These are phyloP conservation scores for Corbicula japonica DNA, from an alignment of 2,888 invertebrate genomes.

Conservation along the genomic window DNA sequence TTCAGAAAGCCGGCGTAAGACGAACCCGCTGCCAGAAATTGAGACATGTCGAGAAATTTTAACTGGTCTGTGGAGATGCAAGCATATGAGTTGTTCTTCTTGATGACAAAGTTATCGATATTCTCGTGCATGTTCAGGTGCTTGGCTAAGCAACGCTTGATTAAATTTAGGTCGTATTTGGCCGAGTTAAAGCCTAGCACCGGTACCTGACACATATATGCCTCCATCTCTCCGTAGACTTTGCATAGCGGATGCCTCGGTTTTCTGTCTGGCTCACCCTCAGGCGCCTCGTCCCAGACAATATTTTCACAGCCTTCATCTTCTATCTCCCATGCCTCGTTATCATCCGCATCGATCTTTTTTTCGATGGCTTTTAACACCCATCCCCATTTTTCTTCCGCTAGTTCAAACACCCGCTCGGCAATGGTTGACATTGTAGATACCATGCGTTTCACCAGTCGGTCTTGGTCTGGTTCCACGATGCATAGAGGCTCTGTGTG, in stretches of 20 bases:
- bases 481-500: conserved; percentile 35
- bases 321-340: too few species aligned
- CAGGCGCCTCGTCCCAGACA: neutral
- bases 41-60: conserved; percentile 50
- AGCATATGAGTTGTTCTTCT: conserved; percentile 35
- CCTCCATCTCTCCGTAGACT: conserved; percentile 23
- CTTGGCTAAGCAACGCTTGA: too few species aligned
- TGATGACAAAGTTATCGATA: conserved; percentile 19
- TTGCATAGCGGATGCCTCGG: conserved; percentile 20
- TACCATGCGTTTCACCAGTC: conserved; percentile 35
- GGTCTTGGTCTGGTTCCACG: conserved; percentile 31
- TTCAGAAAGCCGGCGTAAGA: conserved; percentile 54
- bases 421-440: conserved; percentile 27
- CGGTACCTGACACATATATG: too few species aligned
- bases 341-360: too few species aligned
- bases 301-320: neutral
- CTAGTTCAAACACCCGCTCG: conserved; percentile 15
- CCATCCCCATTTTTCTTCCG: conserved; percentile 39
- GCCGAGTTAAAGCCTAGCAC: too few species aligned
- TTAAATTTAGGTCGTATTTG: too few species aligned
- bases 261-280: neutral
- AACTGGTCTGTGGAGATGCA: conserved; percentile 36
- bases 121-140: conserved; percentile 33
- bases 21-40: conserved; percentile 51
- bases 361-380: conserved; percentile 42